Conservation (phyloP, 2,888 invertebrate species). For the Oscheius sp. region DNA sequence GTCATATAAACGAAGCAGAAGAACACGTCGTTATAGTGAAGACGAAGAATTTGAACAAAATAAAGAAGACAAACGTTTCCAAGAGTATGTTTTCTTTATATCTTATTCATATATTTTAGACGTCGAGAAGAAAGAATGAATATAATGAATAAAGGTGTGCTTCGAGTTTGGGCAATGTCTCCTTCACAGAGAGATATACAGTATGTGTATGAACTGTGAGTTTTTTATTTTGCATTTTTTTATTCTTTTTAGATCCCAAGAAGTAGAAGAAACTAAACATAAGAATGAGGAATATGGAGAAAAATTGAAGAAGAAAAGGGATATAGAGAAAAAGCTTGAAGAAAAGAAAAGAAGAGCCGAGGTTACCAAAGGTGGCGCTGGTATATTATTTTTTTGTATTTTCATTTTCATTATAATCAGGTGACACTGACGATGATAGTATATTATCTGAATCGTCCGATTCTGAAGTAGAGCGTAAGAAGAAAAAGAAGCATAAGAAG, state of each 20-base stretch:
- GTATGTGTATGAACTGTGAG: constrained; percentile 45
- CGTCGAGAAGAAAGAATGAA: constrained; percentile 43
- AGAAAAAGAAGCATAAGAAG: constrained; percentile 43
- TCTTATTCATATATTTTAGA: constrained; percentile 23
- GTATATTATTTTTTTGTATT: neutral
- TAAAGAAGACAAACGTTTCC: too few relatives aligned
- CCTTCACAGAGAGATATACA: constrained; percentile 52
- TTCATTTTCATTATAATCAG: neutral
- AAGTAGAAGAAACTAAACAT: constrained; percentile 45
- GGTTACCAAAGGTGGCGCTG: constrained; percentile 18
- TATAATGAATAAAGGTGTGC: constrained; percentile 39
- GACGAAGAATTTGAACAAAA: too few relatives aligned
- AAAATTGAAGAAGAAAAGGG: constrained; percentile 44
- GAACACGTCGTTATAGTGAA: too few relatives aligned
- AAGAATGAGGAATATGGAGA: constrained; percentile 46
- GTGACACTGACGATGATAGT: neutral
- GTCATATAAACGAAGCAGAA: too few relatives aligned
- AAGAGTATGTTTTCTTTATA: neutral
- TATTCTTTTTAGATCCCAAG: constrained; percentile 16
- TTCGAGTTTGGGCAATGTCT: constrained; percentile 48
- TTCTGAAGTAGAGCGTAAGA: constrained; percentile 38
- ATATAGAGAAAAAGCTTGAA: constrained; percentile 48
- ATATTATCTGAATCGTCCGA: constrained; percentile 9
- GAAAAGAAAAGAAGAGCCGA: constrained; percentile 33
- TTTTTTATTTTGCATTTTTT: constrained; percentile 2